Evolutionary conservation across 2,113 vertebrate genomes (phyloP).

Genomic region (Nipponia nippon): DNA sequence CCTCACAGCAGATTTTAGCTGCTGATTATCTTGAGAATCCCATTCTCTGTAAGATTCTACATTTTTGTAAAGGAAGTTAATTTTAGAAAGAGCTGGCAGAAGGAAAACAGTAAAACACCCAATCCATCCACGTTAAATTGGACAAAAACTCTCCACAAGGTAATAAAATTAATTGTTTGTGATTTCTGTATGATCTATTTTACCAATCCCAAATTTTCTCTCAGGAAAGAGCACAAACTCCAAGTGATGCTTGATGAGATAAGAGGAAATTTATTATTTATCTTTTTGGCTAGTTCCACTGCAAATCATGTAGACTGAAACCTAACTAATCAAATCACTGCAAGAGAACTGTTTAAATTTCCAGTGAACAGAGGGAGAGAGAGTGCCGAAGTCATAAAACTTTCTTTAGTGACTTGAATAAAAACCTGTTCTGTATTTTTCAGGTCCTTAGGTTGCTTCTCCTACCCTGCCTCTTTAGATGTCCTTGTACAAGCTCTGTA

Average conservation of each 20-base stretch:
- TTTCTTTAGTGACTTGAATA: background rate
- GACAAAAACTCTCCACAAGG: background rate
- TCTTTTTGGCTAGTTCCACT: background rate
- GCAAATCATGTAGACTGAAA: background rate
- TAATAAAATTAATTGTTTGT: background rate
- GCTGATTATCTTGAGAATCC: background rate
- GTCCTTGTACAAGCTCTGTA: background rate
- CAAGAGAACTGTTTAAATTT: background rate
- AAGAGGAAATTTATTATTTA: background rate
- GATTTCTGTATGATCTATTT: background rate
- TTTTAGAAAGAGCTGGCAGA: background rate
- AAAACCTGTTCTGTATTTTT: background rate
- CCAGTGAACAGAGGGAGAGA: background rate
- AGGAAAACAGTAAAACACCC: background rate
- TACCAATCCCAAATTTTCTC: background rate
- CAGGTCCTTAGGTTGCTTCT: background rate
- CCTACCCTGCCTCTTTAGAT: background rate
- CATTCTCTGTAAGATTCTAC: background rate
- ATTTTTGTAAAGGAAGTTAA: background rate
- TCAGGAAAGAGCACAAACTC: background rate
- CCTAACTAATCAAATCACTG: background rate
- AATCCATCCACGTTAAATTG: background rate
- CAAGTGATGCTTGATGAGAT: background rate
- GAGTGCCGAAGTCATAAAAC: background rate
- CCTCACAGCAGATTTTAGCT: background rate